Base-by-base conservation (phyloP, 2,797 vertebrate genomes). In the Ptychobarbus kaznakovi region DNA sequence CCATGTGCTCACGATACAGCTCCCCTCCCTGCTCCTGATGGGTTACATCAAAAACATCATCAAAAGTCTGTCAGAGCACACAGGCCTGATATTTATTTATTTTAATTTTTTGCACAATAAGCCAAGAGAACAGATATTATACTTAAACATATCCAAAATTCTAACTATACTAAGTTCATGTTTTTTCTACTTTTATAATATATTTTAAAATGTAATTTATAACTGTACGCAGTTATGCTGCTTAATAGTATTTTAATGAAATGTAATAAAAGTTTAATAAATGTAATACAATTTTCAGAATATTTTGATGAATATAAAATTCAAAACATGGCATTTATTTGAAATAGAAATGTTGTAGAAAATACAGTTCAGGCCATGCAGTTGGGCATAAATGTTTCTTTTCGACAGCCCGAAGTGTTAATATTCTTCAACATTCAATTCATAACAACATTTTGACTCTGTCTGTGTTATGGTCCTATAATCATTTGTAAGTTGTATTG, bases 21-120 rank as follows among this genome's bases (percentile, higher is more conserved):
- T 99, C 97, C 0, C 91, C 94, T 22, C 94, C 93, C 89, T 97
- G 96, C 18, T 99, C 98, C 98, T 99, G 89, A 81, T 80, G 74
- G 84, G 72, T 79, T 69, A 89, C 49, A 87, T 83, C 61, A 79
- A 85, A 84, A 44, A 68, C 81, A 74, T 61, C 72, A 79, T 80
- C 58, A 85, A 79, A 81, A 25, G 4, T 63, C 13, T 32, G 13
- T 65, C 63, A 58, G 16, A 73, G n/a, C 51, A 22, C n/a, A 12
- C 4, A 69, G 38, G 22, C 7, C 35, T 25, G 12, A 49, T 49
- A 12, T 44, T 44, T 44, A 44, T 44, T 44, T 44, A 20, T 32
- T 11, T 1, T 10, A 4, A 35, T 20, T 6, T 22, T 22, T 56
- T 38, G 20, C 13, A 49, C 25, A 22, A 40, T 58, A 20, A 58